Conservation (phyloP, 2,888 invertebrate species). For the Pyrochroa serraticornis region DNA sequence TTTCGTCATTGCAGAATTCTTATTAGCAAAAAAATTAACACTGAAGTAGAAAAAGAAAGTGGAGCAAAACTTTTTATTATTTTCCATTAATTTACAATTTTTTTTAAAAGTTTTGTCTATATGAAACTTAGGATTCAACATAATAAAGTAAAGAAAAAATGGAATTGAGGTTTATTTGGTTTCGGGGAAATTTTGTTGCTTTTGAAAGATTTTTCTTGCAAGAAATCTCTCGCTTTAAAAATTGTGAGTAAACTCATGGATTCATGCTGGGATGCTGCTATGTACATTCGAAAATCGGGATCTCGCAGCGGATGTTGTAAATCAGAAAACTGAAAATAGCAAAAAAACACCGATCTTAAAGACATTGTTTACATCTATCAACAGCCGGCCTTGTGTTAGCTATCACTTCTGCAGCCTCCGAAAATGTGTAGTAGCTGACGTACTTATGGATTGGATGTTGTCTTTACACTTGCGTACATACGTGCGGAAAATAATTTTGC, state of each 20-base stretch:
- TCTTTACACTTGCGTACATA: too few species aligned
- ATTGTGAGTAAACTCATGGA: not conserved
- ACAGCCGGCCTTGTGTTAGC: constrained; percentile 27
- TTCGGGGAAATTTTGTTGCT: too few species aligned
- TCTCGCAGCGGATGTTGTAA: constrained; percentile 22
- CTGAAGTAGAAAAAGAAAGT: too few species aligned
- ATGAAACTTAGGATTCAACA: too few species aligned
- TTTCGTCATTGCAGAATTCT: too few species aligned
- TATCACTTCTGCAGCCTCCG: constrained; percentile 22
- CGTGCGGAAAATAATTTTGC: too few species aligned
- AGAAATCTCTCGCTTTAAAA: not conserved
- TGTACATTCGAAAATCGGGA: not conserved
- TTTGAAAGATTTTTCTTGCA: not conserved
- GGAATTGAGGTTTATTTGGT: too few species aligned
- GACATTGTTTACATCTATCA: constrained; percentile 29
- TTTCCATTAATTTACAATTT: too few species aligned
- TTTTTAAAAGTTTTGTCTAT: too few species aligned
- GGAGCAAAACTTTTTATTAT: too few species aligned
- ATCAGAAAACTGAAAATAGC: constrained; percentile 19
- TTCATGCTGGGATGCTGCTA: not conserved
- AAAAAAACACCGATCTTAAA: constrained; percentile 21
- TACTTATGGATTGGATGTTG: constrained; percentile 5
- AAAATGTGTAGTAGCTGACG: constrained; percentile 20
- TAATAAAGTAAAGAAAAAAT: too few species aligned
- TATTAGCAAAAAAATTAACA: too few species aligned